These are phyloP conservation scores for Tolmerus cingulatus DNA, from an alignment of 2,888 invertebrate species.

Conservation along the genomic window DNA sequence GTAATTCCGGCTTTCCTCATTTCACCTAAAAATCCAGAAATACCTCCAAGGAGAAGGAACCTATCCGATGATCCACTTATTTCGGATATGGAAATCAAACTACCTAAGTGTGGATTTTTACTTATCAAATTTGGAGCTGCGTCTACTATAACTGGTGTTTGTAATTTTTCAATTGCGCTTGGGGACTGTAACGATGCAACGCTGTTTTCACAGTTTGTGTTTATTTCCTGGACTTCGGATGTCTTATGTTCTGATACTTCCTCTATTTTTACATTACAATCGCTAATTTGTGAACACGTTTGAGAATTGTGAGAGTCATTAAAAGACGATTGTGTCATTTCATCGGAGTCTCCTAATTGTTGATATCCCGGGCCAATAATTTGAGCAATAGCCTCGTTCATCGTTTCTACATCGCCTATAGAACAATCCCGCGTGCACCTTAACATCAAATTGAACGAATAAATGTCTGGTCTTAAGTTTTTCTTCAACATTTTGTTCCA, in stretches of 20 bases:
- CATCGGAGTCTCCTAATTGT: background rate
- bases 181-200: background rate
- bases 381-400: conserved; percentile 66
- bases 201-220: background rate
- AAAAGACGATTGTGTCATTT: background rate
- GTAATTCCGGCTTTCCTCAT: conserved; percentile 74
- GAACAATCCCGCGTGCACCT: conserved; percentile 82
- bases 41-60: conserved; percentile 81
- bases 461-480: conserved; percentile 73
- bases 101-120: conserved; percentile 68
- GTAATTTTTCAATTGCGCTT: background rate
- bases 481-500: conserved; percentile 82
- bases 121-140: conserved; percentile 74
- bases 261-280: background rate
- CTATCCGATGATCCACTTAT: conserved; percentile 71
- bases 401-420: conserved; percentile 72
- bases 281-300: background rate
- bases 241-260: background rate
- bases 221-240: background rate
- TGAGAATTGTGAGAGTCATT: background rate
- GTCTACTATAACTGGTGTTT: background rate
- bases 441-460: conserved; percentile 82
- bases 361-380: conserved; percentile 49
- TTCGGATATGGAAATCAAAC: conserved; percentile 69
- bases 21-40: conserved; percentile 75